phyloP scores from a whole-genome alignment of 2,888 invertebrate genomes.

The Salpingus planirostris region DNA sequence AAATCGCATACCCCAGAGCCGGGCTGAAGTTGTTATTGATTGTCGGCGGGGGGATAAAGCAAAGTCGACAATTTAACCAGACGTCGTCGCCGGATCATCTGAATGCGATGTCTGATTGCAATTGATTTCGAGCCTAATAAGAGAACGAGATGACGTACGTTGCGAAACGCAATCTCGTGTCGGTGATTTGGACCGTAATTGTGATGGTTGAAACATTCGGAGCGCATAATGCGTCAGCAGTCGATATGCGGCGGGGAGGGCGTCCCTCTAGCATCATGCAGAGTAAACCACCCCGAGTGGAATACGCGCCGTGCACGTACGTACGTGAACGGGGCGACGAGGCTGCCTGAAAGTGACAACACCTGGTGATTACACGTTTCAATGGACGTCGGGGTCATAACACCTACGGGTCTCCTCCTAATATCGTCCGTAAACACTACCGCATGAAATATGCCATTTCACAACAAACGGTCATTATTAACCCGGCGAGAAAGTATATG shows the following conservation, averaged over 20 bases:
- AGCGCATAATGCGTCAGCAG: constrained; percentile 11
- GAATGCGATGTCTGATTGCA: too few relatives aligned
- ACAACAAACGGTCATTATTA: constrained; percentile 10
- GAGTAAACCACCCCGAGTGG: constrained; percentile 9
- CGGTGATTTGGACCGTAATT: constrained; percentile 10
- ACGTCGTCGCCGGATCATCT: too few relatives aligned
- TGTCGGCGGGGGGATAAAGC: too few relatives aligned
- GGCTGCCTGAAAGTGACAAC: constrained; percentile 13
- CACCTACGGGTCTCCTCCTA: constrained; percentile 16
- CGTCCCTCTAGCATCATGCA: constrained; percentile 3
- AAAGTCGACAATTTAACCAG: too few relatives aligned
- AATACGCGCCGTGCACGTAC: too few relatives aligned
- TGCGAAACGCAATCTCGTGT: too few relatives aligned
- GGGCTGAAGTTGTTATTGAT: too few relatives aligned
- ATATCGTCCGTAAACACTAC: constrained; percentile 13
- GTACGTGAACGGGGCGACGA: constrained; percentile 5
- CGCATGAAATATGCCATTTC: constrained; percentile 11
- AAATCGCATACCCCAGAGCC: too few relatives aligned
- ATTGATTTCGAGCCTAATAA: too few relatives aligned
- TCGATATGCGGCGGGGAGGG: constrained; percentile 8
- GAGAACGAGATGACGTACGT: too few relatives aligned
- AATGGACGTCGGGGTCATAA: constrained; percentile 13
- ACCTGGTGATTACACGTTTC: constrained; percentile 11
- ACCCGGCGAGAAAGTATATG: constrained; percentile 3
- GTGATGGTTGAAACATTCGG: constrained; percentile 12